phyloP scores from a whole-genome alignment of 2,113 vertebrate genomes.

The Uria aalge region DNA sequence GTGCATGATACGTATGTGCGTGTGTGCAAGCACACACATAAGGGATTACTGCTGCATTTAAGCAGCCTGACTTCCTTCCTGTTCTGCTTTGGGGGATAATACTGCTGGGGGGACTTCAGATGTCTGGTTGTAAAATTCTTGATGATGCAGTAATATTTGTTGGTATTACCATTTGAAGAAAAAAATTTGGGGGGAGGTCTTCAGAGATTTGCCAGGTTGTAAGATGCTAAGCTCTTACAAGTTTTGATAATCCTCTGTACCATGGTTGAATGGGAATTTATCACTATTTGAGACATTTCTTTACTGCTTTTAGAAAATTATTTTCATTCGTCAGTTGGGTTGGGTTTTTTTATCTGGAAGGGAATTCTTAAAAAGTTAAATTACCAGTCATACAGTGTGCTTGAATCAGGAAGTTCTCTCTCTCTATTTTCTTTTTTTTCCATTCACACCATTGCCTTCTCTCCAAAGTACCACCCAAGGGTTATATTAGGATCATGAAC shows the following conservation, averaged over 20 bases:
- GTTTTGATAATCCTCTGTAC: neutral
- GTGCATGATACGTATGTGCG: rapidly evolving
- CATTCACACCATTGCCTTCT: neutral
- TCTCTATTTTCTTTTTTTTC: neutral
- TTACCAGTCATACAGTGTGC: neutral
- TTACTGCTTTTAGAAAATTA: neutral
- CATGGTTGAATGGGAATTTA: neutral
- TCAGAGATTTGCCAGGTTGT: neutral
- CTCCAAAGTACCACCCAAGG: neutral
- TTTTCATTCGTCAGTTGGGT: neutral
- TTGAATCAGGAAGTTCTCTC: neutral
- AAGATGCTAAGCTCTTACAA: neutral
- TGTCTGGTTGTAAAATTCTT: neutral
- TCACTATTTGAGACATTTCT: neutral
- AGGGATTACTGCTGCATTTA: neutral
- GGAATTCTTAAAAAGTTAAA: neutral
- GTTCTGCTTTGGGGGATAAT: neutral
- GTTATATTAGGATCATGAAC: neutral
- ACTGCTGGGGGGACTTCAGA: neutral
- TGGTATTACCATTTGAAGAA: neutral
- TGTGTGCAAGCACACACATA: rapidly evolving
- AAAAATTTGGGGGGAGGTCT: neutral
- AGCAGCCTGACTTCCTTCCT: neutral
- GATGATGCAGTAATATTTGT: neutral
- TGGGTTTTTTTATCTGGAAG: neutral